Evolutionary conservation across 2,888 invertebrate species (phyloP), one percentile per base, ranked within the genome.

Genomic region (Zygothrica quintamaculata): DNA sequence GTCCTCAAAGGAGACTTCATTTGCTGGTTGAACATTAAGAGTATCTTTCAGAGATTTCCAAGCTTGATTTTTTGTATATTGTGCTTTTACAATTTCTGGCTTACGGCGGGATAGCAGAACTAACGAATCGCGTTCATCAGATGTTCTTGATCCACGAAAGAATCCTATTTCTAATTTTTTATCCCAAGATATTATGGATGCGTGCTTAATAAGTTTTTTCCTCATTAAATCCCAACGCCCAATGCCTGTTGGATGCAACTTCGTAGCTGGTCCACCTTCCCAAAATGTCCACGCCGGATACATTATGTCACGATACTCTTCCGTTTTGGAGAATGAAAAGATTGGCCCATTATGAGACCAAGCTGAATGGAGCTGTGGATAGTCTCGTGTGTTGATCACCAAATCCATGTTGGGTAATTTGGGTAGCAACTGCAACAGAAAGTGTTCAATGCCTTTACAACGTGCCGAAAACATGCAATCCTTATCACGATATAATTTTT

Each of bases 261-360:
- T 94, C 77, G 99, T 98, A 0, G 99, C 98, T 9, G 99, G 99
- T 0, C 99, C 99, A 18, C 99, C 99, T 91, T 97, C 97, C 98
- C 98, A 98, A 91, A 99, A 99, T 34, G 97, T 95, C 99, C 99
- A 99, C 0, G 98, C 96, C 0, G 99, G 99, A 90, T 96, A 97
- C 94, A 96, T 96, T 65, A 99, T 97, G 89, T 99, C 99, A 90
- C 93, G 93, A 91, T 97, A 96, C 29, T 96, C 94, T 36, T 90
- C 87, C 0, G 96, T 93, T 74, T 98, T 99, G 90, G 98, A 98
- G 90, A 99, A 99, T 1, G 98, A 99, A 89, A 99, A 95, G n/a
- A 99, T 94, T 9, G 99, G 98, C 9, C 72, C 71, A 1, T 59
- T 37, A 4, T 55, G 58, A 0, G 61, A 44, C 65, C 80, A 81